Evolutionary conservation across 92 coral and sea anemone genomes (phyloP), one percentile per base, ranked within the genome.

Genomic region (Zoanthus sansibaricus): DNA sequence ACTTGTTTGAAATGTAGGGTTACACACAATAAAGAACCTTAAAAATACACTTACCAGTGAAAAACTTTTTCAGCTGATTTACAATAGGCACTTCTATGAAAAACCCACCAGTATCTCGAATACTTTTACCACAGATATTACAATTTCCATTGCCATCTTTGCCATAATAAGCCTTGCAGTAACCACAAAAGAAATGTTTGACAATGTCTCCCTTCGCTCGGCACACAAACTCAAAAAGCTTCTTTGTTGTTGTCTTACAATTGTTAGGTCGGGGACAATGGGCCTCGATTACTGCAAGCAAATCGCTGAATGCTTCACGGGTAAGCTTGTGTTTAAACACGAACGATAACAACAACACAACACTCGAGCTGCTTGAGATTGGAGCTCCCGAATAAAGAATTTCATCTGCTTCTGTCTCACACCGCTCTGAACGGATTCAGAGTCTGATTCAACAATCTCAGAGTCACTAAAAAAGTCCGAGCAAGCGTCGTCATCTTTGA

Each of bases 401-500:
- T 47, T 72, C 86, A 72, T 80, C 82, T 4, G 73, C n/a, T 87
- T 87, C 87, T 59, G 68, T 5, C n/a, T 87, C 82, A 37, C 82
- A 80, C 11, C 75, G n/a, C 75, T 79, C 86, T 13, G 75, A 33
- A 49, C 18, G 49, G 51, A 72, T 72, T 85, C 88, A 14, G 87
- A 71, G 87, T 83, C 79, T 71, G 62, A 20, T 20, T 85, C 82
- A 59, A 45, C 14, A 20, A 61, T 52, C 37, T 83, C 86, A 54
- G 11, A 59, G 82, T 87, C 90, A 55, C 87, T 79, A 56, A 72
- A 58, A 87, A 30, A 58, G 54, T 87, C 73, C 49, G 72, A 87
- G 66, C 87, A 11, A 72, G 82, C 90, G 32, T 87, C 86, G 62
- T 87, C 89, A 46, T 77, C 90, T 45, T 70, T 62, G 84, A 86